These are phyloP conservation scores for Cyclura pinguis DNA, from an alignment of 2,797 vertebrate species.

Conservation along the genomic window DNA sequence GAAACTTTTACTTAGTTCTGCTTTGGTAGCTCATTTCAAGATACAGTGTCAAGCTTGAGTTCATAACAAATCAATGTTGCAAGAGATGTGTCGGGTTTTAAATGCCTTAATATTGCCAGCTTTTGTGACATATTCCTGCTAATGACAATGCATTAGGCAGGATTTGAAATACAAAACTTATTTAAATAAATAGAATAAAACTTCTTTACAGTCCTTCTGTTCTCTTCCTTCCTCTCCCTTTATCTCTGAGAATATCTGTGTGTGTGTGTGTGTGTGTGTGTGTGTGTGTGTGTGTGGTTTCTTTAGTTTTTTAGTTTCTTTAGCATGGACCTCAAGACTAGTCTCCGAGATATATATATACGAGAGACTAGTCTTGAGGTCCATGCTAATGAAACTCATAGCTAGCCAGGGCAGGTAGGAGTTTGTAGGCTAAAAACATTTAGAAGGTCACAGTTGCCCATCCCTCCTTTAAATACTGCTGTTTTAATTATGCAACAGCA, in stretches of 20 bases:
- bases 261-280: too few species aligned
- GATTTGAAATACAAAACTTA: neutral
- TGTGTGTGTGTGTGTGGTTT: too few species aligned
- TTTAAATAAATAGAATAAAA: slow-evolving; percentile 8
- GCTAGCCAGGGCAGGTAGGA: too few species aligned
- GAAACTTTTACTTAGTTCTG: neutral
- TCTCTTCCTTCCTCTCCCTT: neutral
- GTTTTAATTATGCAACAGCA: neutral
- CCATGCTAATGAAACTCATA: neutral
- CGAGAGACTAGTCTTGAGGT: neutral
- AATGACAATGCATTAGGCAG: neutral
- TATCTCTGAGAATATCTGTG: neutral
- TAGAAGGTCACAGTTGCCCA: too few species aligned
- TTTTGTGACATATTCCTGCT: neutral
- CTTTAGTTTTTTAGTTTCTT: too few species aligned
- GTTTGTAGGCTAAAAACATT: too few species aligned
- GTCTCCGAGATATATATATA: too few species aligned
- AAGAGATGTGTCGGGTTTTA: neutral
- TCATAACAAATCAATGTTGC: neutral
- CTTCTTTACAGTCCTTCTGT: neutral
- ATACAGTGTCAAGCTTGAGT: neutral
- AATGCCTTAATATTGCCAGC: neutral
- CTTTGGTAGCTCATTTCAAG: neutral
- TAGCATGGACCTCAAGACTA: too few species aligned
- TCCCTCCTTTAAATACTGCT: too few species aligned